Conservation (phyloP, 2,888 invertebrate species). For the Mongoloraphidia duomilia region DNA sequence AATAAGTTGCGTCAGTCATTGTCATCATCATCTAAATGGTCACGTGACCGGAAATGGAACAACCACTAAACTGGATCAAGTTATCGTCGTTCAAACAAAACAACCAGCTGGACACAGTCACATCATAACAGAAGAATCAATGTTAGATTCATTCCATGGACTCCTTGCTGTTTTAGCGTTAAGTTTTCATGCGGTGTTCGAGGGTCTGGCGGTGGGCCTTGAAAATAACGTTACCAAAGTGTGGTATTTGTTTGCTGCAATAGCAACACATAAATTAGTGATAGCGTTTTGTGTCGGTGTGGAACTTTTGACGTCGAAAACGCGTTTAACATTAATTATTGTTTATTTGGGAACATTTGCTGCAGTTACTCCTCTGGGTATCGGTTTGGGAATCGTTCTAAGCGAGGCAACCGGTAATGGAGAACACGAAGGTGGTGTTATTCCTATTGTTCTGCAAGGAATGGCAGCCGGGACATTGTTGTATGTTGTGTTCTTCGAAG, state of each 20-base stretch:
- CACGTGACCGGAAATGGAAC: slow-evolving; percentile 12
- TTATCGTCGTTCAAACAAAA: too few species aligned
- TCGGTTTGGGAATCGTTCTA: slow-evolving; percentile 43
- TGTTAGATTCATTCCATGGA: slow-evolving; percentile 38
- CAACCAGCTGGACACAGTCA: slow-evolving; percentile 9
- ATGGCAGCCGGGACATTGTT: slow-evolving; percentile 66
- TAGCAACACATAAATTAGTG: slow-evolving; percentile 52
- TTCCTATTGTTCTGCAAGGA: slow-evolving; percentile 46
- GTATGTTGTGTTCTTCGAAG: slow-evolving; percentile 71
- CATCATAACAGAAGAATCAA: slow-evolving; percentile 21
- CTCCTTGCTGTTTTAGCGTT: slow-evolving; percentile 48
- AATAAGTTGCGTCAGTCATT: slow-evolving; percentile 13
- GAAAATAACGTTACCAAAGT: slow-evolving; percentile 40
- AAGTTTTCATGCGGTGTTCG: slow-evolving; percentile 54
- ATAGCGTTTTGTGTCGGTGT: slow-evolving; percentile 52
- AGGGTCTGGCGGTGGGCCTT: slow-evolving; percentile 52
- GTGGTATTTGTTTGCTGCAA: slow-evolving; percentile 46
- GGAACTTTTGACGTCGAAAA: slow-evolving; percentile 41
- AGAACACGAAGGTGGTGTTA: slow-evolving; percentile 26
- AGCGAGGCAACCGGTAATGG: slow-evolving; percentile 27
- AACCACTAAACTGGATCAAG: too few species aligned
- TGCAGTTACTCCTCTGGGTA: slow-evolving; percentile 50
- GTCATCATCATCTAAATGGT: slow-evolving; percentile 8
- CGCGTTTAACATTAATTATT: slow-evolving; percentile 30
- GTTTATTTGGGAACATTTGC: slow-evolving; percentile 48